Base-by-base conservation (phyloP, 2,888 invertebrate species). In the Icerya purchasi region DNA sequence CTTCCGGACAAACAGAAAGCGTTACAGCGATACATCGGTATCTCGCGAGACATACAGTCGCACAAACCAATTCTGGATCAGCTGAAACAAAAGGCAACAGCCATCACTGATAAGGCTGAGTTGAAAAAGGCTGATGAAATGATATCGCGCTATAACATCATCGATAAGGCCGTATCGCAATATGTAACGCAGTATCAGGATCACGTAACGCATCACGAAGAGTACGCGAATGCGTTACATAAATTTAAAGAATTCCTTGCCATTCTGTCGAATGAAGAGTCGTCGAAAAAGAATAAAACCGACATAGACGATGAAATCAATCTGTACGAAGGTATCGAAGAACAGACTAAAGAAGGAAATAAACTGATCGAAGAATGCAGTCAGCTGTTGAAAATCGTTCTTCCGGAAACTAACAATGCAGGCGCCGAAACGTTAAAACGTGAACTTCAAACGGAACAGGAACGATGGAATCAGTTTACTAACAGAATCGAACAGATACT, bases 1-100 rank as follows among this genome's bases (percentile, higher is more conserved):
- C 74, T 94, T 56, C 83, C 85, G 1, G 88, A 93, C 66, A 94
- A 94, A 73, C 92, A 92, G 72, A 78, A 84, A 22, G 84, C 86
- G 50, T 74, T 92, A 1, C 88, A 92, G 67, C 79, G 82, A 53
- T 84, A 83, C 67, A 86, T 84, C 70, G 79, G 82, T 0, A 76
- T 88, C 51, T 77, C 84, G 49, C 90, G 91, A 73, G 93, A 93
- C 70, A 84, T 93, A 8, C 81, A 80, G 53, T 77, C 90, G 52
- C 90, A 93, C 68, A 84, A 85, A 68, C 85, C 82, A 61, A 85
- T 92, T 65, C 72, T 94, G 23, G 80, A 84, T 64, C 88, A 90
- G 67, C 72, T 94, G 3, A 82, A 84, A 65, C 87, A 87, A 19
- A 87, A 90, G 71, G 56, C 56, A 19, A 81, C 88, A 1, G 14